These are phyloP conservation scores for Xenops minutus DNA, from an alignment of 2,797 vertebrate genomes.

Conservation along the genomic window DNA sequence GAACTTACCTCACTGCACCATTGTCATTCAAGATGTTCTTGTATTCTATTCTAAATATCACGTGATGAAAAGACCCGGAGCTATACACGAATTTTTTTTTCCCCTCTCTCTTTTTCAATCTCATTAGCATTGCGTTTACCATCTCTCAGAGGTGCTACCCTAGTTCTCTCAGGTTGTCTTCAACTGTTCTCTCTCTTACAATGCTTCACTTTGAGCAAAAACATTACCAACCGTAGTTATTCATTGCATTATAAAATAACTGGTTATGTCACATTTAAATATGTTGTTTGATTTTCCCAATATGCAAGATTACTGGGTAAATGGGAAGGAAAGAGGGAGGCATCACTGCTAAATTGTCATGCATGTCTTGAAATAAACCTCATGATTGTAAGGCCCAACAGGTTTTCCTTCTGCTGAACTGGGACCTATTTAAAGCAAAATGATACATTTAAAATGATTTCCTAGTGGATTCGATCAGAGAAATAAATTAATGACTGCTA, in stretches of 20 bases:
- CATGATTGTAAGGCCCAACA: neutral
- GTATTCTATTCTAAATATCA: neutral
- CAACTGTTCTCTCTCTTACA: neutral
- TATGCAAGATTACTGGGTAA: neutral
- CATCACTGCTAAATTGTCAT: neutral
- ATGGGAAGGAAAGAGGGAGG: neutral
- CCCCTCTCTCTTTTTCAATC: neutral
- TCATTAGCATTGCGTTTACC: neutral
- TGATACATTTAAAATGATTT: slow-evolving; percentile 59
- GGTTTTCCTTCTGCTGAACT: slow-evolving; percentile 8
- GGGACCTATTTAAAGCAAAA: slow-evolving; percentile 56
- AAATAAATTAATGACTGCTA: slow-evolving; percentile 62
- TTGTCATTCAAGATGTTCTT: neutral
- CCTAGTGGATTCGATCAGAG: slow-evolving; percentile 51
- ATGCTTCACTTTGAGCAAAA: neutral
- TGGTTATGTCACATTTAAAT: neutral
- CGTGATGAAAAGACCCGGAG: neutral
- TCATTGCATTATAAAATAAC: neutral
- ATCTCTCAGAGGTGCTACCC: neutral
- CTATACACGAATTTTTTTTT: neutral
- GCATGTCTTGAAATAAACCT: neutral
- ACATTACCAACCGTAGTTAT: neutral
- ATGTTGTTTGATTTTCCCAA: neutral
- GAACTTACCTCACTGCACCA: neutral
- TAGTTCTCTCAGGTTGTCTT: neutral